Percentiles rank a stretch among this genome's conserved stretches.
phyloP scores from a whole-genome alignment of 1,140 invertebrate species.

The Thaumetopoea pityocampa region DNA sequence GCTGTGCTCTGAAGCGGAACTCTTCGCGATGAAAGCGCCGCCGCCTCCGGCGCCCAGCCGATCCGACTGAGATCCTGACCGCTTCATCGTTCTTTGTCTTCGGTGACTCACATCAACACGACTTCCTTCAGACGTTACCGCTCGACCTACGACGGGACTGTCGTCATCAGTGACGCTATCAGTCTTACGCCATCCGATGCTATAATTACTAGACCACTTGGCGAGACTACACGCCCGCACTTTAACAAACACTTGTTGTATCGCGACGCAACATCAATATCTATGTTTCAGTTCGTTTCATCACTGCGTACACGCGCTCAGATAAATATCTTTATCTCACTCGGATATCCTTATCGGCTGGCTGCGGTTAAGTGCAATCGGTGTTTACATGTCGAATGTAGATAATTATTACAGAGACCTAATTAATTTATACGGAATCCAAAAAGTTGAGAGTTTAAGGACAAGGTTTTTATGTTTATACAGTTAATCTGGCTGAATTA shows the following conservation, averaged over 20 bases:
- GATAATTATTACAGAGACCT: conserved; percentile 33
- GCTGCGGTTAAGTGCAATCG: conserved; percentile 29
- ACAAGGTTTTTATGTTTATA: too few species aligned
- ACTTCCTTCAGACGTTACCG: conserved; percentile 30
- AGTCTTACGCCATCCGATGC: conserved; percentile 27
- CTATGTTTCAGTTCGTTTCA: conserved; percentile 14
- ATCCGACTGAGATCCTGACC: conserved; percentile 74
- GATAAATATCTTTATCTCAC: conserved; percentile 39
- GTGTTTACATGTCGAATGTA: conserved; percentile 29
- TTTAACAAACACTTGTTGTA: conserved; percentile 12
- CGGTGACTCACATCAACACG: conserved; percentile 40
- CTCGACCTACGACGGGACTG: conserved; percentile 33
- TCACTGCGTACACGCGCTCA: conserved; percentile 26
- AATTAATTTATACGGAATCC: conserved; percentile 16
- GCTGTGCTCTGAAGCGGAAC: conserved; percentile 74
- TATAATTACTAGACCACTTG: conserved; percentile 3
- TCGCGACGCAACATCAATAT: conserved; percentile 13
- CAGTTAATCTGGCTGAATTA: too few species aligned
- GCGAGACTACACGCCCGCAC: conserved; percentile 14
- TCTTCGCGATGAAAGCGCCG: conserved; percentile 61
- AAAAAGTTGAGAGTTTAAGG: too few species aligned
- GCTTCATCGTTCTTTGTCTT: conserved; percentile 69
- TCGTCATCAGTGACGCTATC: conserved; percentile 22
- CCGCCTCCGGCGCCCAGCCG: conserved; percentile 44
- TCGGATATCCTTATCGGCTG: conserved; percentile 38